Percentiles rank a stretch among this genome's conserved stretches.
These are phyloP conservation scores for Calephelis perditalis DNA, from an alignment of 2,888 invertebrate genomes.

Conservation along the genomic window DNA sequence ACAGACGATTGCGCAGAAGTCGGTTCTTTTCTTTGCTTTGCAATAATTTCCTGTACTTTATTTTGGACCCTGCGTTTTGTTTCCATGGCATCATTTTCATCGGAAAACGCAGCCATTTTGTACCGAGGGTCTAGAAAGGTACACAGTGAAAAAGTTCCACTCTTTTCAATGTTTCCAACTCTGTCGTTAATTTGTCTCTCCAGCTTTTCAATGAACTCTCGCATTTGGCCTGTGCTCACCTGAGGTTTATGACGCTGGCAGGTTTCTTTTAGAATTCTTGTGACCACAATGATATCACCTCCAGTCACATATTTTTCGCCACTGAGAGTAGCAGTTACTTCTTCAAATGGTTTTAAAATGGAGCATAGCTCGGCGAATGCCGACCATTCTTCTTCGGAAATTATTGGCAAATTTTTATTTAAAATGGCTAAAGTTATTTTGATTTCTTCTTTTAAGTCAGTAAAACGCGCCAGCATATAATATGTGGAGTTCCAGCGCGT, in stretches of 20 bases:
- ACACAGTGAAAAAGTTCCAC: conserved; percentile 28
- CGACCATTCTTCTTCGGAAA: conserved; percentile 15
- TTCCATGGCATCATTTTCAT: conserved; percentile 23
- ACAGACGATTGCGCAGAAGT: conserved; percentile 18
- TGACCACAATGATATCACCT: conserved; percentile 30
- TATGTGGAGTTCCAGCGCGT: conserved; percentile 36
- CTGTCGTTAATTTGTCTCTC: conserved; percentile 20
- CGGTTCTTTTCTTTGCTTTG: conserved; percentile 9
- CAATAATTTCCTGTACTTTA: conserved; percentile 16
- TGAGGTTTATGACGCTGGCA: no score
- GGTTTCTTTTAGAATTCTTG: conserved; percentile 27
- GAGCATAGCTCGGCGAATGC: neutral
- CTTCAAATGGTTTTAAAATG: conserved; percentile 13
- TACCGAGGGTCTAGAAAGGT: conserved; percentile 31
- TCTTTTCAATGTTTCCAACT: conserved; percentile 26
- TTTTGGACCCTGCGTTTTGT: conserved; percentile 25
- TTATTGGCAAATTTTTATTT: conserved; percentile 7
- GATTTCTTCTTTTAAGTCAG: conserved; percentile 15
- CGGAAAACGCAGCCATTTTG: conserved; percentile 27
- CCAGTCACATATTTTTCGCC: conserved; percentile 31
- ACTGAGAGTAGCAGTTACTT: no score
- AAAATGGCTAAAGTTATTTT: conserved; percentile 11
- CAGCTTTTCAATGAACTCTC: conserved; percentile 16
- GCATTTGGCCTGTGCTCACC: conserved; percentile 14
- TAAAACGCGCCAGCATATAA: conserved; percentile 28